Evolutionary conservation across 2,888 invertebrate genomes (phyloP).

Genomic region (Argynnis bischoffii): DNA sequence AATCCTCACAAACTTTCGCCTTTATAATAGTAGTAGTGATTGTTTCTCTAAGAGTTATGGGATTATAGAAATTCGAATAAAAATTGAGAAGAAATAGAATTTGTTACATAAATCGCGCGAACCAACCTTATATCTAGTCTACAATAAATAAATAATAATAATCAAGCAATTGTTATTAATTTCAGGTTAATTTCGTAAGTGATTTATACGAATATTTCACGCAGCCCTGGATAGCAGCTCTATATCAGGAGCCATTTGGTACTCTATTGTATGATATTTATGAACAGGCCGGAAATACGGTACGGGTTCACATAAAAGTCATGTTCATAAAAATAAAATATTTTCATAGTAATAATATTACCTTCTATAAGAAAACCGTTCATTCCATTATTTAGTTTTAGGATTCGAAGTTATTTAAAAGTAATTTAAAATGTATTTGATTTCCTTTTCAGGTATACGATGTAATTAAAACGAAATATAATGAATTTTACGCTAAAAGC

Average conservation of each 20-base stretch:
- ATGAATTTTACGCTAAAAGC: constrained; percentile 34
- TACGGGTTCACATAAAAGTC: constrained; percentile 39
- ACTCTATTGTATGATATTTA: constrained; percentile 64
- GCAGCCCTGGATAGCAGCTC: constrained; percentile 84
- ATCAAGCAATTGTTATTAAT: constrained; percentile 9
- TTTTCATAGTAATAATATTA: no score
- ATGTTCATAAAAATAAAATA: neutral
- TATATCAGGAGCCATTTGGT: constrained; percentile 84
- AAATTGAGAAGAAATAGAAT: no score
- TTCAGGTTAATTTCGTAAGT: constrained; percentile 79
- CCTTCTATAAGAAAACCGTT: no score
- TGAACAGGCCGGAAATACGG: constrained; percentile 61
- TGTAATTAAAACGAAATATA: constrained; percentile 52
- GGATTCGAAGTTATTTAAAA: no score
- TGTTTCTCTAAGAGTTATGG: no score
- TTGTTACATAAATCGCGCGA: no score
- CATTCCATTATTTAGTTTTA: no score
- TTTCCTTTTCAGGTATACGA: constrained; percentile 50
- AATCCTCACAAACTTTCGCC: no score
- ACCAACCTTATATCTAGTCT: no score
- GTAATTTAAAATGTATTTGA: neutral
- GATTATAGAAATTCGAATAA: no score
- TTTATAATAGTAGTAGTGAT: no score
- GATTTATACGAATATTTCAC: constrained; percentile 86
- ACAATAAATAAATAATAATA: no score